These are phyloP conservation scores for Umimayanthus chanpuru DNA, from an alignment of 92 coral and sea anemone species.

Conservation along the genomic window DNA sequence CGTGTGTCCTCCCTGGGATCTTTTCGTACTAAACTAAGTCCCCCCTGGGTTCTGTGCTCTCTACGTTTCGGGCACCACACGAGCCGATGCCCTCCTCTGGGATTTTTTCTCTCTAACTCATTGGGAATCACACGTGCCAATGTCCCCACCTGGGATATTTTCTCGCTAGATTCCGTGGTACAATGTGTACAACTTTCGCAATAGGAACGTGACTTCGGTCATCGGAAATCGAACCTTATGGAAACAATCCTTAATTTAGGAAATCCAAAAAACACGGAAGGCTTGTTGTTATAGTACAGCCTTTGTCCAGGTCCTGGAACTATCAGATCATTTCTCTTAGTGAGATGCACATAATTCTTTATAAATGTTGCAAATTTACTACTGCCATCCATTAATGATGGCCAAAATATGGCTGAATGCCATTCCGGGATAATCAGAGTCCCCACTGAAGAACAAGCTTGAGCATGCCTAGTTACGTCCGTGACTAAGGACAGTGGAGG, in stretches of 20 bases:
- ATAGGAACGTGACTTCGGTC: slow-evolving; percentile 13
- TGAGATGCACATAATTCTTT: slow-evolving; percentile 17
- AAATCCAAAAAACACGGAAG: slow-evolving; percentile 16
- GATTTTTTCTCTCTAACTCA: background rate
- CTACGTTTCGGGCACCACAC: background rate
- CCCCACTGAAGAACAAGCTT: slow-evolving; percentile 18
- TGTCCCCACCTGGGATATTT: slow-evolving; percentile 23
- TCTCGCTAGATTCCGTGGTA: slow-evolving; percentile 14
- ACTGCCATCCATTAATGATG: slow-evolving; percentile 21
- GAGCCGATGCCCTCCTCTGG: slow-evolving; percentile 1
- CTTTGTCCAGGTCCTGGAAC: slow-evolving; percentile 25
- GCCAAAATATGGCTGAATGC: slow-evolving; percentile 18
- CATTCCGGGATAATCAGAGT: slow-evolving; percentile 27
- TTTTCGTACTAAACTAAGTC: slow-evolving; percentile 3
- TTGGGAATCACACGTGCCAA: slow-evolving; percentile 1
- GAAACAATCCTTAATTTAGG: slow-evolving; percentile 28
- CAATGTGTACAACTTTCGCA: slow-evolving; percentile 11
- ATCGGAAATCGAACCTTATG: slow-evolving; percentile 11
- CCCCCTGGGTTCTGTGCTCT: background rate
- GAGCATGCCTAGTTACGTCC: slow-evolving; percentile 27
- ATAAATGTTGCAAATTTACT: slow-evolving; percentile 6
- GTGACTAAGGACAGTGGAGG: slow-evolving; percentile 16
- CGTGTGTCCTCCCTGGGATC: background rate
- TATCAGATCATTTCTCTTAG: slow-evolving; percentile 23
- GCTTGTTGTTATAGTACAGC: slow-evolving; percentile 21